phyloP scores from a whole-genome alignment of 2,797 vertebrate species.

The Alcedo atthis region DNA sequence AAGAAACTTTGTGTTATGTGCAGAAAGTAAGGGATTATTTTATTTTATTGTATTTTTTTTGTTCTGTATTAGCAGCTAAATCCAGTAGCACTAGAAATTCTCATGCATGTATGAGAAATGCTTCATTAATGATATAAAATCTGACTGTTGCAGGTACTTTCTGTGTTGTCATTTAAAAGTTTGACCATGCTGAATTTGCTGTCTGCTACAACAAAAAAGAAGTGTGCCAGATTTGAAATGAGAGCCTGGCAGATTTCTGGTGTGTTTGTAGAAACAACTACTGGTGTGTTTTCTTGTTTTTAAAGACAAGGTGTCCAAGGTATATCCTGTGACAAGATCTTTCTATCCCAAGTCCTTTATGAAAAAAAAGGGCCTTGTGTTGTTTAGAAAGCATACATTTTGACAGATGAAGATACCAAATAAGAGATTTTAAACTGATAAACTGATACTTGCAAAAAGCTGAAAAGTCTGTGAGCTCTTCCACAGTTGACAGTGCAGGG shows the following conservation, averaged over 20 bases:
- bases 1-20: conserved; percentile 99
- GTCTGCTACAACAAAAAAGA: background rate
- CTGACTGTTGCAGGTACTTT: background rate
- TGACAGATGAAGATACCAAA: background rate
- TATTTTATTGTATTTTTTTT: background rate
- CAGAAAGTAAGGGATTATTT: conserved; percentile 89
- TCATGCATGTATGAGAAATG: background rate
- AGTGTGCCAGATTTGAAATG: background rate
- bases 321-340: background rate
- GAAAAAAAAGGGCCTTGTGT: background rate
- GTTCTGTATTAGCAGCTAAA: background rate
- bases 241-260: background rate
- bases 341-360: background rate
- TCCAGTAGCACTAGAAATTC: background rate
- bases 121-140: background rate
- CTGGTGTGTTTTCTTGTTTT: background rate
- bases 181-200: background rate
- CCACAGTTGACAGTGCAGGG: background rate
- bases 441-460: background rate
- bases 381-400: background rate
- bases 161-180: background rate
- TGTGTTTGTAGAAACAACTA: no score
- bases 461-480: background rate
- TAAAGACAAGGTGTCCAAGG: background rate
- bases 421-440: background rate